phyloP scores from a whole-genome alignment of 2,113 vertebrate species.

The Anguilla japonica region DNA sequence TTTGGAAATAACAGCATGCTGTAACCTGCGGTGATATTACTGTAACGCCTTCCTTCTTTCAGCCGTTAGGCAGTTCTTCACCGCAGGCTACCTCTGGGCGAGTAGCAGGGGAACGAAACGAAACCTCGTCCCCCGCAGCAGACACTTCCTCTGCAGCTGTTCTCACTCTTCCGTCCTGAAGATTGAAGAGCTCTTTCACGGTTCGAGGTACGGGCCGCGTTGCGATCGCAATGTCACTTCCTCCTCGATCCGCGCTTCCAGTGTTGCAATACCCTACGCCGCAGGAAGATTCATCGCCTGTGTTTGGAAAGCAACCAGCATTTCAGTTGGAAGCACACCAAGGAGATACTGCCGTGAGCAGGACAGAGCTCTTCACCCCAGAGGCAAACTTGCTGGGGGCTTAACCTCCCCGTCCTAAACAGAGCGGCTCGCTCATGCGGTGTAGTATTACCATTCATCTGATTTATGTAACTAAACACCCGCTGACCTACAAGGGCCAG shows the following conservation, averaged over 20 bases:
- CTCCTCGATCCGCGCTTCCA: conserved; percentile 27
- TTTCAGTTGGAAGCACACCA: conserved; percentile 42
- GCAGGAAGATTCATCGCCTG: conserved; percentile 24
- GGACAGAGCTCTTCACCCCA: not conserved
- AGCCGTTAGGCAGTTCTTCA: conserved; percentile 46
- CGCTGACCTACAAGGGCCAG: not conserved
- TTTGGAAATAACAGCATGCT: conserved; percentile 40
- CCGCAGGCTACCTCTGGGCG: conserved; percentile 28
- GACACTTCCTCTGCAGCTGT: not conserved
- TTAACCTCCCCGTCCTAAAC: not conserved
- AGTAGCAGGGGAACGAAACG: not conserved
- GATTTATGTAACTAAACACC: conserved; percentile 1
- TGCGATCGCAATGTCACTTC: conserved; percentile 28
- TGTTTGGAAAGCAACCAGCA: conserved; percentile 19
- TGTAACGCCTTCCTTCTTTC: conserved; percentile 26
- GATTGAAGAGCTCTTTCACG: conserved; percentile 29
- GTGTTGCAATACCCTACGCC: conserved; percentile 24
- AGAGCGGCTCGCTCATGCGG: too few species aligned
- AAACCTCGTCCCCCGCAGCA: not conserved
- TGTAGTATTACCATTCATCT: not conserved
- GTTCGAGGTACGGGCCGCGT: conserved; percentile 44
- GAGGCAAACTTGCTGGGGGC: not conserved
- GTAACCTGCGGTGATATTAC: conserved; percentile 30
- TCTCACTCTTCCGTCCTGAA: not conserved
- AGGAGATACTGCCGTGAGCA: conserved; percentile 28